phyloP scores from a whole-genome alignment of 2,888 invertebrate species.

The Ramazzottius varieornatus region DNA sequence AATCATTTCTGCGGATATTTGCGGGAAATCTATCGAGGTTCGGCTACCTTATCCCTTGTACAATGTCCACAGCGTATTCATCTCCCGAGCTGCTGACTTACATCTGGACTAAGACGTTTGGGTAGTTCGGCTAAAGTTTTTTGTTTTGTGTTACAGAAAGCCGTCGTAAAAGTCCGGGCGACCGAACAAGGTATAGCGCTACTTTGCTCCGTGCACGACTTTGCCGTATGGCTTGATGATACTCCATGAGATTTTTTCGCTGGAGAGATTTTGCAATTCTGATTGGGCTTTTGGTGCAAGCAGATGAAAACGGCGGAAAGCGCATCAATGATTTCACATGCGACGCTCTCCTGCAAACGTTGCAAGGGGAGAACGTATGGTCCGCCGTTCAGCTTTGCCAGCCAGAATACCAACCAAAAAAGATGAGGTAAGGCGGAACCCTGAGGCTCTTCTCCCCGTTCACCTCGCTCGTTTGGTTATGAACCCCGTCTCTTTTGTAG shows the following conservation, averaged over 20 bases:
- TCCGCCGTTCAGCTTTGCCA: background rate
- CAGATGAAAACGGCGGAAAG: too few relatives aligned
- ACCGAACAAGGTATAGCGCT: background rate
- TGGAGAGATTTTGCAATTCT: too few relatives aligned
- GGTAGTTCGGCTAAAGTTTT: background rate
- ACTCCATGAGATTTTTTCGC: too few relatives aligned
- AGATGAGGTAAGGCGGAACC: constrained; percentile 1
- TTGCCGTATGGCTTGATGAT: too few relatives aligned
- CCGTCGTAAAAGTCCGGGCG: background rate
- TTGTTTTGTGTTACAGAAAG: background rate
- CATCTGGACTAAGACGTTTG: background rate
- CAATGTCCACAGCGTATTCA: background rate
- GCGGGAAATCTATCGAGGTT: background rate
- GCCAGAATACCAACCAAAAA: background rate
- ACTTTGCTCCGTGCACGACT: too few relatives aligned
- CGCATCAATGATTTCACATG: background rate
- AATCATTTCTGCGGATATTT: background rate
- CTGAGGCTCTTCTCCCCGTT: too few relatives aligned
- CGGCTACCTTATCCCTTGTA: background rate
- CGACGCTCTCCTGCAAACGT: background rate
- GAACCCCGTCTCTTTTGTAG: background rate
- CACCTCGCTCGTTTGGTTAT: background rate
- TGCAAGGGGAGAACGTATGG: background rate
- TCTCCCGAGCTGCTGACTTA: too few relatives aligned
- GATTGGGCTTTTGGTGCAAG: too few relatives aligned